Evolutionary conservation across 2,797 vertebrate species (phyloP).

Genomic region (Scolopax rusticola): DNA sequence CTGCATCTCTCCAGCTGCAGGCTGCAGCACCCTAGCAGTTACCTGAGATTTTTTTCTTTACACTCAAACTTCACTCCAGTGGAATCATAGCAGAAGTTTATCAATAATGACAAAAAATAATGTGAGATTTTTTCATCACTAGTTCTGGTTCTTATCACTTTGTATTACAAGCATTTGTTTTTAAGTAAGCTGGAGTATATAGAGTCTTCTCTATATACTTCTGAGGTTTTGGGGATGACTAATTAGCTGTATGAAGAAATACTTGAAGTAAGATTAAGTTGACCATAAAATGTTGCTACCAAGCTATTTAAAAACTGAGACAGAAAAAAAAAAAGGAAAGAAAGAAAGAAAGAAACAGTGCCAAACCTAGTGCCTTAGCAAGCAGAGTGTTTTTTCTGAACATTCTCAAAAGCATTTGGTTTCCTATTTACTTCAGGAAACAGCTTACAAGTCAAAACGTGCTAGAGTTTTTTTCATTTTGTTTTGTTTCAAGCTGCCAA

Average conservation of each 20-base stretch:
- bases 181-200: background rate
- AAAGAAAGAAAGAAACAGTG: background rate
- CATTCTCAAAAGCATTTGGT: conserved; percentile 7
- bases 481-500: conserved; percentile 60
- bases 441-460: conserved; percentile 40
- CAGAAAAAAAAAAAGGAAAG: background rate
- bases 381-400: background rate
- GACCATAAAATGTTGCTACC: background rate
- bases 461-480: background rate
- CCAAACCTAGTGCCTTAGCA: conserved; percentile 3
- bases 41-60: background rate
- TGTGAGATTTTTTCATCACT: background rate
- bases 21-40: background rate
- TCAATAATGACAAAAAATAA: background rate
- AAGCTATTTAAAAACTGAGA: conserved; percentile 11
- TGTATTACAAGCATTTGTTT: background rate
- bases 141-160: background rate
- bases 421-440: conserved; percentile 63
- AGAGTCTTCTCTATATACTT: background rate
- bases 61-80: background rate
- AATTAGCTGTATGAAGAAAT: background rate
- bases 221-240: background rate
- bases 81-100: background rate
- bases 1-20: background rate
- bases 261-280: background rate